phyloP scores from a whole-genome alignment of 2,888 invertebrate species.

The Corbicula japonica region DNA sequence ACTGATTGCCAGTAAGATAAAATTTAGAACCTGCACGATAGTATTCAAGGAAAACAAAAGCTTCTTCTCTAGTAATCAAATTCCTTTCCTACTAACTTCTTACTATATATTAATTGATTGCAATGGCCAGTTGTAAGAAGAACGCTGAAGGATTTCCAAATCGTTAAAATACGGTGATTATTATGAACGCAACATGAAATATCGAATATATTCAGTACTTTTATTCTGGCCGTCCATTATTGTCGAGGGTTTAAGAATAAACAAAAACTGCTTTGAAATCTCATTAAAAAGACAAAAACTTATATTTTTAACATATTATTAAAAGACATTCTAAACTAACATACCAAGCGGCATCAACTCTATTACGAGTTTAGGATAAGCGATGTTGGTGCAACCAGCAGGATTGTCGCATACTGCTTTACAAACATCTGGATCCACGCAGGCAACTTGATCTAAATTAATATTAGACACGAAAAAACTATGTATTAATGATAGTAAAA shows the following conservation, averaged over 20 bases:
- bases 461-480: too few relatives aligned
- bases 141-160: too few relatives aligned
- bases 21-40: too few relatives aligned
- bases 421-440: constrained; percentile 87
- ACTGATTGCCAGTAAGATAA: too few relatives aligned
- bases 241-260: not conserved
- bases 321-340: not conserved
- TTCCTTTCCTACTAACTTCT: too few relatives aligned
- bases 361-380: constrained; percentile 87
- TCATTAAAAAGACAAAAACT: not conserved
- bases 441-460: constrained; percentile 87
- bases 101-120: too few relatives aligned
- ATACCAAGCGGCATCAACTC: constrained; percentile 86
- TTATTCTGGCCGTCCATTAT: not conserved
- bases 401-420: constrained; percentile 86
- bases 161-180: not conserved
- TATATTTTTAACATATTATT: not conserved
- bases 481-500: too few relatives aligned
- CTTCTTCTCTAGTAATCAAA: too few relatives aligned
- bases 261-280: not conserved
- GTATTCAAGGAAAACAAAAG: too few relatives aligned
- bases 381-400: constrained; percentile 88
- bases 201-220: not conserved
- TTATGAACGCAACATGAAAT: not conserved
- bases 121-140: too few relatives aligned